Evolutionary conservation across 2,797 vertebrate genomes (phyloP).

Genomic region (Rhabdophis nuchalis): DNA sequence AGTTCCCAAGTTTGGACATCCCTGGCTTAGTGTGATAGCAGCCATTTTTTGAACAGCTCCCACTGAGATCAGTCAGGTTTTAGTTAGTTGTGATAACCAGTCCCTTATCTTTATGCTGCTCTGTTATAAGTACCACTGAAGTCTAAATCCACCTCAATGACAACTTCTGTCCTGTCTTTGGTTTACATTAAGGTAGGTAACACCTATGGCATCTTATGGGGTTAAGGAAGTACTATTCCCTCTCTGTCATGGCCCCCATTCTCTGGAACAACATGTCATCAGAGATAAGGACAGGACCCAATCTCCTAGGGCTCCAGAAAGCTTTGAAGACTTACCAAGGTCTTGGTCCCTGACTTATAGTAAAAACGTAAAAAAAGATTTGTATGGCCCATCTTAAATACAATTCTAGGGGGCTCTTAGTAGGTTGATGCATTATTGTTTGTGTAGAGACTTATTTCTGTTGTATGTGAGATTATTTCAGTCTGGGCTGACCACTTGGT

Average conservation of each 20-base stretch:
- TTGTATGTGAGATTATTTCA: background rate
- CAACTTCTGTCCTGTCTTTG: too few relatives aligned
- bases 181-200: background rate
- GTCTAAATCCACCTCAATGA: background rate
- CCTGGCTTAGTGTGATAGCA: background rate
- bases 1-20: too few relatives aligned
- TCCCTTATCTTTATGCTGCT: background rate
- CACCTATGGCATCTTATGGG: background rate
- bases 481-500: background rate
- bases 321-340: background rate
- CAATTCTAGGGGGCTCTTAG: background rate
- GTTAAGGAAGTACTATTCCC: background rate
- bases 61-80: background rate
- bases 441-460: background rate
- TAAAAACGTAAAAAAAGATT: background rate
- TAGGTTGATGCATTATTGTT: background rate
- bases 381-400: background rate
- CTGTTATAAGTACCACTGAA: background rate
- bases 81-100: background rate
- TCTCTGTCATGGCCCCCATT: background rate
- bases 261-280: background rate
- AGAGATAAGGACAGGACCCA: background rate
- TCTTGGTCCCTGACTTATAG: background rate
- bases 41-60: background rate
- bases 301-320: background rate